Evolutionary conservation across 2,797 vertebrate species (phyloP), one percentile per base, ranked within the genome.

Genomic region (Hafferia zeledoni): DNA sequence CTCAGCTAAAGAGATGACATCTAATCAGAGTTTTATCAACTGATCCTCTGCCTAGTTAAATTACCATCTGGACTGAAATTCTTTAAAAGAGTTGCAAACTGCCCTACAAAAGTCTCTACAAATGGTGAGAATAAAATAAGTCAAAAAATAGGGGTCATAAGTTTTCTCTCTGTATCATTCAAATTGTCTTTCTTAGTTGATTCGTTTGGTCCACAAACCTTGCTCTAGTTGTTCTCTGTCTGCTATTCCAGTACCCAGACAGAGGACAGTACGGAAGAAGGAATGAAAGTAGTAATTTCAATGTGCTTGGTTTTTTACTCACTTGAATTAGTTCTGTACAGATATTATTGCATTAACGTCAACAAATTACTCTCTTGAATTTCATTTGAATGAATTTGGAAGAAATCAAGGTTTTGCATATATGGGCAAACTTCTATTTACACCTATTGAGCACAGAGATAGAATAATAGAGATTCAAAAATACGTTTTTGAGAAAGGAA

Each of bases 1-100:
- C 57, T 95, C 60, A 30, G 12, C 27, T 86, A 39, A 68, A 91
- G 85, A 81, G 56, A 76, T 87, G 61, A 81, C 52, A 90, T 88
- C 52, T 90, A 86, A 83, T 87, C 50, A 83, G 59, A 79, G 30
- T 80, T 93, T 86, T 90, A 94, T 74, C 87, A 71, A 22, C 41
- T 74, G 56, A 87, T 64, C 46, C 43, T 60, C 60, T 89, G n/a
- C 60, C 65, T 85, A 33, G n/a, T 80, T 89, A 64, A 83, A 87
- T 92, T 93, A 56, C 52, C 35, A 55, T 60, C 53, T 87, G 76
- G 56, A 75, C 49, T 43, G 20, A 83, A 89, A 89, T 78, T 52
- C 57, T 79, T 79, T 72, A 44, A 20, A 61, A 43, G 28, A 78
- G 7, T 50, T 89, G 43, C 31, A 60, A 68, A 59, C 12, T 75